Base-by-base conservation (phyloP, 2,113 vertebrate genomes). In the Anhinga rufa region DNA sequence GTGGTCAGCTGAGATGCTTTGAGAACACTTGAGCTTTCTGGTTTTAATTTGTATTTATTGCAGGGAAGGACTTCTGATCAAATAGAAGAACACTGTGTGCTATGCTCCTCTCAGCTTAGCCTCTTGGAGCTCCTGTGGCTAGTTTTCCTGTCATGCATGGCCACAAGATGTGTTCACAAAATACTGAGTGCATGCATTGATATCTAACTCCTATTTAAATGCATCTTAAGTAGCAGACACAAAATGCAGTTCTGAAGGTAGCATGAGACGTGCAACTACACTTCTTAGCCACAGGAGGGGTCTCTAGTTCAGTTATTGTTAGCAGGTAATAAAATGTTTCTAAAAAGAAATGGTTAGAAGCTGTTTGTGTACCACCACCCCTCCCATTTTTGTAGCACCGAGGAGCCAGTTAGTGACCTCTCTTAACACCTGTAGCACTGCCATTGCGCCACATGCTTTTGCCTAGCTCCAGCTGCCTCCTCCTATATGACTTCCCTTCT, bases 201-300 rank as follows among this genome's bases (percentile, higher is more conserved):
- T 49, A 36, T 14, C 81, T 10, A 66, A 49, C 48, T 60, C 46
- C 1, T 12, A 8, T 60, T 78, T 68, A 17, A 26, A 19, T 21
- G 46, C 68, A 21, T 77, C 58, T 83, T 31, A 61, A 82, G 64
- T 9, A 87, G 76, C 83, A 82, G 64, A 17, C 17, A 32, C 3
- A 62, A 85, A 76, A 31, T 2, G 25, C 57, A 17, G 22, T 51
- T 80, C 75, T 38, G 75, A 82, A 79, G 75, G 90, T 31, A 58
- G 78, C 10, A 0, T 17, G 29, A 65, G 49, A 18, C 11, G 4
- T 97, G 97, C 94, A 97, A 24, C 86, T 95, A 12, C 93, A 28
- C 62, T 20, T 44, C 18, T 8, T 21, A 86, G 93, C 96, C 97
- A 97, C 95, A 90, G 87, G 96, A 95, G 94, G 97, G 97, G 78